These are phyloP conservation scores for Dusona sp. DNA, from an alignment of 2,888 invertebrate species.

Conservation along the genomic window DNA sequence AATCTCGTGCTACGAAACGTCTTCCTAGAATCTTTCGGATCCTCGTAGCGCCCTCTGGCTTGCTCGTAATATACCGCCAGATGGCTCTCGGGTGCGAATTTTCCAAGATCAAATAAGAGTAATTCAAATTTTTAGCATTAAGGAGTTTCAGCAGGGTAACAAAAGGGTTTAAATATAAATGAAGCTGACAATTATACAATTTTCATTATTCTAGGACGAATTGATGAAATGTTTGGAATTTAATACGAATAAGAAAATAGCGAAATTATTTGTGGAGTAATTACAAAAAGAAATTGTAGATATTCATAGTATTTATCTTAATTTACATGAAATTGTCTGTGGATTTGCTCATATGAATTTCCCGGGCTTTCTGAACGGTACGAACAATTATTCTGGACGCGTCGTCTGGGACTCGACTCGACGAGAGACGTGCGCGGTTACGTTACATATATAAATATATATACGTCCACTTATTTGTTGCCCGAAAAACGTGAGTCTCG, in stretches of 20 bases:
- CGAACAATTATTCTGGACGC: constrained; percentile 67
- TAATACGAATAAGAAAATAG: background rate
- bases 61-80: constrained; percentile 68
- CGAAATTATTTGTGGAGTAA: background rate
- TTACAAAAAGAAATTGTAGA: background rate
- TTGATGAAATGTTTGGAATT: background rate
- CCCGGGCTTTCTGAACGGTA: constrained; percentile 37
- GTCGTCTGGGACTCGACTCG: constrained; percentile 61
- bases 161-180: background rate
- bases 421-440: constrained; percentile 43
- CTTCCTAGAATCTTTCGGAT: constrained; percentile 72
- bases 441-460: constrained; percentile 49
- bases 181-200: background rate
- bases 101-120: background rate
- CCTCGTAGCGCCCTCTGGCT: constrained; percentile 76
- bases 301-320: background rate
- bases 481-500: constrained; percentile 75
- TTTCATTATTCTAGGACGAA: background rate
- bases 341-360: constrained; percentile 8
- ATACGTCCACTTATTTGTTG: constrained; percentile 38
- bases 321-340: constrained; percentile 12
- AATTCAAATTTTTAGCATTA: background rate
- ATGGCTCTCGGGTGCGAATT: constrained; percentile 28
- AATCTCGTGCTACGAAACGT: constrained; percentile 72
- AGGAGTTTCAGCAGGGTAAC: too few species aligned